phyloP scores from a whole-genome alignment of 2,797 vertebrate genomes.

The Sebastes alutus region DNA sequence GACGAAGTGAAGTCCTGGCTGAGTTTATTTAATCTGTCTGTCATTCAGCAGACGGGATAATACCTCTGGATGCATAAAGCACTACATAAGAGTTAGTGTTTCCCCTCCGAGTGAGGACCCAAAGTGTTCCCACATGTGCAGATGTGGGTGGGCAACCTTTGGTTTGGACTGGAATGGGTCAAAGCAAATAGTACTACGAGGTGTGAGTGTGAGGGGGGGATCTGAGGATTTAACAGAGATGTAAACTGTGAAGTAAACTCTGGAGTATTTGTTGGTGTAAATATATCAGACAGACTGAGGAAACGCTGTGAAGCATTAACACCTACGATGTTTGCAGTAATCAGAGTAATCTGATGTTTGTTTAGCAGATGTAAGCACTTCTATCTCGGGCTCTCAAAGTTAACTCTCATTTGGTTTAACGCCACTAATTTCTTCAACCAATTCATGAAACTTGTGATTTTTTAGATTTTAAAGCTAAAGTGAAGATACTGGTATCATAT shows the following conservation, averaged over 20 bases:
- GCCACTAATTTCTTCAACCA: too few relatives aligned
- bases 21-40: constrained; percentile 37
- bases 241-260: neutral
- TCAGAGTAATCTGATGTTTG: neutral
- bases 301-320: neutral
- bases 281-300: neutral
- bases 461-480: too few relatives aligned
- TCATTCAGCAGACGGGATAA: constrained; percentile 28
- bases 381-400: too few relatives aligned
- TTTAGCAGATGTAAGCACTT: neutral
- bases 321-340: neutral
- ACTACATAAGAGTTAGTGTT: constrained; percentile 28
- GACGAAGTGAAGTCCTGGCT: neutral
- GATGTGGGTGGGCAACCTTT: constrained; percentile 73
- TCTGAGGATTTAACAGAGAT: neutral
- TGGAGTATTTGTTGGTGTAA: neutral
- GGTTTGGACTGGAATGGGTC: constrained; percentile 63
- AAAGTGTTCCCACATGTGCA: constrained; percentile 80
- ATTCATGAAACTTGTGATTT: too few relatives aligned
- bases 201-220: too few relatives aligned
- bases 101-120: constrained; percentile 36
- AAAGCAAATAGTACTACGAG: constrained; percentile 42
- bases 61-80: constrained; percentile 19
- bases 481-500: too few relatives aligned
- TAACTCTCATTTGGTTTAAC: too few relatives aligned